A percentile compares a stretch with the other conserved stretches of the same genome.
Evolutionary conservation across 2,888 invertebrate species (phyloP).

Genomic region (Gymnoscelis rufifasciata): DNA sequence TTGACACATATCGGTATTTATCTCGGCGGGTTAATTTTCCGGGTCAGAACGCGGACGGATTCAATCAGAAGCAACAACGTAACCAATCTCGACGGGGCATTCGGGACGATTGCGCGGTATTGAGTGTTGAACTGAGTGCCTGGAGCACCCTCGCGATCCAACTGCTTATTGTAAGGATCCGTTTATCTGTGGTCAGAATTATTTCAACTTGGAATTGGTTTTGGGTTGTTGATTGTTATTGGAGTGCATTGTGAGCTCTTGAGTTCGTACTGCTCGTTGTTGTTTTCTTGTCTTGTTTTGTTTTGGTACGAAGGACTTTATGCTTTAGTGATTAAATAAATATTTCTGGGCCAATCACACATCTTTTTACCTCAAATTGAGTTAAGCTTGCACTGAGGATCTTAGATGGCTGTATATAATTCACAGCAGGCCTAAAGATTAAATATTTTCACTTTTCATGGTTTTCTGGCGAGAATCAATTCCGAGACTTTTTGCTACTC

Average conservation of each 20-base stretch:
- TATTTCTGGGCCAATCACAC: too few species aligned
- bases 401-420: too few species aligned
- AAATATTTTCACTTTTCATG: too few species aligned
- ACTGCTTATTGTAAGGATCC: slow-evolving; percentile 36
- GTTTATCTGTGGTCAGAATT: slow-evolving; percentile 13
- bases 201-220: slow-evolving; percentile 13
- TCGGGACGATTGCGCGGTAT: slow-evolving; percentile 64
- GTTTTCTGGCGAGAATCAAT: too few species aligned
- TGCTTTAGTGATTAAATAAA: too few species aligned
- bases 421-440: too few species aligned
- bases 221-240: slow-evolving; percentile 3
- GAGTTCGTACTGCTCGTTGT: background rate
- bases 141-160: slow-evolving; percentile 52
- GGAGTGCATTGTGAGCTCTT: background rate
- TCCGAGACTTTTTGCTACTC: too few species aligned
- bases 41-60: slow-evolving; percentile 54
- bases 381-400: too few species aligned
- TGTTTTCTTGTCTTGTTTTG: background rate
- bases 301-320: too few species aligned
- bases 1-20: slow-evolving; percentile 63
- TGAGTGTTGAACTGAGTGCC: slow-evolving; percentile 53
- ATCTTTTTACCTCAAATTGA: too few species aligned
- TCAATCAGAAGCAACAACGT: slow-evolving; percentile 73
- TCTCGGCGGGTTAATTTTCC: slow-evolving; percentile 65
- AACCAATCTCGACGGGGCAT: slow-evolving; percentile 61